Evolutionary conservation across 1,140 invertebrate species (phyloP).

Genomic region (Philaenus spumarius): DNA sequence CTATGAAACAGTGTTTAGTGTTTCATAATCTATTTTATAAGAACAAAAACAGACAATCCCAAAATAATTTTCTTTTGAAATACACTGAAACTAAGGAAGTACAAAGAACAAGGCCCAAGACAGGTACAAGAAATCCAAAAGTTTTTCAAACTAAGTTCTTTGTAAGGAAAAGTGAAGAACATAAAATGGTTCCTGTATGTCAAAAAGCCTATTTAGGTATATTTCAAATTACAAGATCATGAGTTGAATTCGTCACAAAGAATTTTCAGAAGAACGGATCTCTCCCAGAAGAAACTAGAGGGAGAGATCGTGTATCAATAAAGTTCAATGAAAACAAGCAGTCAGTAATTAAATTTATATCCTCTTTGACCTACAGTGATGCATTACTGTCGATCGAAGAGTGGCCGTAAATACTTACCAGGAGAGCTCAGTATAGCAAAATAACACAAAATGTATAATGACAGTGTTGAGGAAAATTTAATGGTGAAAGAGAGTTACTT

Average conservation of each 20-base stretch:
- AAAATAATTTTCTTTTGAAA: no score
- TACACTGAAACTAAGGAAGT: no score
- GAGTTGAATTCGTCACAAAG: background rate
- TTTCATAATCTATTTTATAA: background rate
- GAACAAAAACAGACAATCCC: no score
- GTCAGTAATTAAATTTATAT: no score
- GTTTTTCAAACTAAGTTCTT: background rate
- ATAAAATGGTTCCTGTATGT: background rate
- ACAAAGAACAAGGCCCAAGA: no score
- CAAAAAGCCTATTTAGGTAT: background rate
- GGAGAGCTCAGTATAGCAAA: background rate
- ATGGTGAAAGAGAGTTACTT: background rate
- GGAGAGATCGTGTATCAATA: background rate
- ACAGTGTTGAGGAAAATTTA: background rate
- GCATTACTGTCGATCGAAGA: background rate
- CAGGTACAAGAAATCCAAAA: no score
- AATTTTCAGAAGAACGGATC: background rate
- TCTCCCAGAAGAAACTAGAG: background rate
- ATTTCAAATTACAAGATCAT: background rate
- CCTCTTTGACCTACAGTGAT: no score
- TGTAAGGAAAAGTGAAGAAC: background rate
- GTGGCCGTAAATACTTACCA: background rate
- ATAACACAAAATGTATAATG: background rate
- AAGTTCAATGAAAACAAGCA: conserved; percentile 1
- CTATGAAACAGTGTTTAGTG: conserved; percentile 1